phyloP scores from a whole-genome alignment of 2,797 vertebrate genomes.

The Hybognathus amarus region DNA sequence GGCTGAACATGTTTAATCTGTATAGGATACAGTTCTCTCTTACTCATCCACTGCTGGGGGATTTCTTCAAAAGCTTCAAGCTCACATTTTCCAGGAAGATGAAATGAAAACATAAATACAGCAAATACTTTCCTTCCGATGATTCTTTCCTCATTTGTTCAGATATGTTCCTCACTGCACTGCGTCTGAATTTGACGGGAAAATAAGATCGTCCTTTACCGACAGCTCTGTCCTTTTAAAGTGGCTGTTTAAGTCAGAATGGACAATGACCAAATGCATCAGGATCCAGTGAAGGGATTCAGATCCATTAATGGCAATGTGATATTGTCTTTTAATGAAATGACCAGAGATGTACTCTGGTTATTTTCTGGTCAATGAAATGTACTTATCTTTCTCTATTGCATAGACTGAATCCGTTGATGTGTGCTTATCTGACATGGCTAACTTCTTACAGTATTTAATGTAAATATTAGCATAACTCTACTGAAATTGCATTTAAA shows the following conservation, averaged over 20 bases:
- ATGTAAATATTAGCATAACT: not conserved
- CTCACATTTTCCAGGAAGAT: constrained; percentile 33
- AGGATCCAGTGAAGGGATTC: constrained; percentile 5
- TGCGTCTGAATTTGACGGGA: not conserved
- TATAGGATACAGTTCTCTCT: constrained; percentile 10
- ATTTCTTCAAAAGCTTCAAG: constrained; percentile 24
- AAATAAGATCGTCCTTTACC: not conserved
- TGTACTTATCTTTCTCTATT: not conserved
- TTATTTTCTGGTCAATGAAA: no score
- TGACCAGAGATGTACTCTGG: no score
- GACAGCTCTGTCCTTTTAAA: not conserved
- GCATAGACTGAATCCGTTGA: not conserved
- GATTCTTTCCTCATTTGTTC: constrained; percentile 19
- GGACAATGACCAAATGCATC: not conserved
- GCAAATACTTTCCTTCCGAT: constrained; percentile 13
- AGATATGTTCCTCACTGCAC: not conserved
- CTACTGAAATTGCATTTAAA: not conserved
- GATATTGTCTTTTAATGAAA: not conserved
- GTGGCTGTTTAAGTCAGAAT: not conserved
- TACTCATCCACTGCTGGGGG: constrained; percentile 31
- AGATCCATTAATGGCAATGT: not conserved
- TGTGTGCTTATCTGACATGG: not conserved
- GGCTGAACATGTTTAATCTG: constrained; percentile 32
- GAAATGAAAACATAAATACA: constrained; percentile 23
- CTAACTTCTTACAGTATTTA: not conserved